Percentiles rank a stretch among this genome's conserved stretches.
These are phyloP conservation scores for Pangasius macronema DNA, from an alignment of 2,797 vertebrate species.

Conservation along the genomic window DNA sequence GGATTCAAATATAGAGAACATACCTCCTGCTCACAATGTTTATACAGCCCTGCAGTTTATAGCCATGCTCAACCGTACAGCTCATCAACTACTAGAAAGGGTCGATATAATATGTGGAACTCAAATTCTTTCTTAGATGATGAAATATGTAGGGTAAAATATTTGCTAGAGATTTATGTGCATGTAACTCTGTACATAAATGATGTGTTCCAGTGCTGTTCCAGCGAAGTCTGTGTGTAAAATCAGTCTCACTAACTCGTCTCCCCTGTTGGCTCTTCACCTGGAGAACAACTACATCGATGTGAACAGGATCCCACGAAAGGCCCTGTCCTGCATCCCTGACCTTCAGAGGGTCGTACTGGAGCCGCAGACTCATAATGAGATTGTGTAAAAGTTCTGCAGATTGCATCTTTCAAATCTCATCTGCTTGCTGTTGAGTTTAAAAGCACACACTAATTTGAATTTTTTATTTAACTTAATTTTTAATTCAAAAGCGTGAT, in stretches of 20 bases:
- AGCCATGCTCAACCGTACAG: conserved; percentile 3
- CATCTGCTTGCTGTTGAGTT: not conserved
- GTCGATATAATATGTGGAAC: not conserved
- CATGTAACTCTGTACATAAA: conserved; percentile 2
- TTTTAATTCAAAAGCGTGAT: conserved; percentile 28
- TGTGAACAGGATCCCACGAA: conserved; percentile 66
- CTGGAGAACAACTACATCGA: conserved; percentile 82
- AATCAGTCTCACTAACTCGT: conserved; percentile 69
- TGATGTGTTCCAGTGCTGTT: conserved; percentile 68
- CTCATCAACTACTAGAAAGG: not conserved
- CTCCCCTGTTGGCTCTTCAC: conserved; percentile 73
- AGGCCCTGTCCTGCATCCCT: conserved; percentile 75
- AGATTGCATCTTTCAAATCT: conserved; percentile 1
- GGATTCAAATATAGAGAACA: conserved; percentile 6
- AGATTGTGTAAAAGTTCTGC: conserved; percentile 32
- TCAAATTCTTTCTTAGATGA: not conserved
- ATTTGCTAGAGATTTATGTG: not conserved
- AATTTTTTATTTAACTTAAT: conserved; percentile 41
- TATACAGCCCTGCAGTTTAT: not conserved
- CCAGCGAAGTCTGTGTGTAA: conserved; percentile 80
- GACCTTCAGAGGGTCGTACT: conserved; percentile 71
- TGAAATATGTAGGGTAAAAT: not conserved
- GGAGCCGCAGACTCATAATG: conserved; percentile 68
- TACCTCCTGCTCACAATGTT: conserved; percentile 9
- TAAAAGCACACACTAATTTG: conserved; percentile 14